phyloP scores from a whole-genome alignment of 2,797 vertebrate genomes.

The Hylomyscus alleni region DNA sequence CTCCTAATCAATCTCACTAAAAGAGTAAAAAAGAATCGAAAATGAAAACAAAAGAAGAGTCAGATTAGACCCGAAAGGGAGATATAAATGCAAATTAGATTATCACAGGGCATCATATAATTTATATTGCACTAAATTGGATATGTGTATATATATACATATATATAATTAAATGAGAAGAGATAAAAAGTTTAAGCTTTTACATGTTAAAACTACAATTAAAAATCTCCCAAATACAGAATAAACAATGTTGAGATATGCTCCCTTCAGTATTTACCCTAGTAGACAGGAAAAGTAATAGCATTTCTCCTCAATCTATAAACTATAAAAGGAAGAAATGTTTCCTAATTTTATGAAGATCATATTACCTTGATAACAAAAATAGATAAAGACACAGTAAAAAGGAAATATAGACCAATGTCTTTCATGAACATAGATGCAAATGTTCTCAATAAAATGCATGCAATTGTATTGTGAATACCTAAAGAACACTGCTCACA shows the following conservation, averaged over 20 bases:
- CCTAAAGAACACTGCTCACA: background rate
- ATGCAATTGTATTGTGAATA: background rate
- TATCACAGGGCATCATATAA: background rate
- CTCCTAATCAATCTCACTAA: background rate
- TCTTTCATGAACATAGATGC: background rate
- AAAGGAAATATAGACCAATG: background rate
- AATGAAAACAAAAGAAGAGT: background rate
- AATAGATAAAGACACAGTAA: background rate
- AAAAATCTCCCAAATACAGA: background rate
- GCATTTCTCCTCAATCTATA: background rate
- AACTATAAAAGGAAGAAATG: background rate
- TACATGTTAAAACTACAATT: background rate
- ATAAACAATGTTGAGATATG: background rate
- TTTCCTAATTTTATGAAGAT: background rate
- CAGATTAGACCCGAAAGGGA: background rate
- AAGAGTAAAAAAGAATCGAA: background rate
- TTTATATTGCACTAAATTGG: background rate
- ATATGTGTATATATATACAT: too few relatives aligned
- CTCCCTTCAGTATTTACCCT: background rate
- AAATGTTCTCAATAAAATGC: background rate
- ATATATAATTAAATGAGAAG: background rate
- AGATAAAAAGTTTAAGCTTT: background rate
- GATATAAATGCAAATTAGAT: background rate
- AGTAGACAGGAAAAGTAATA: background rate
- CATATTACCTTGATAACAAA: background rate